Percentiles rank a stretch among this genome's conserved stretches.
Evolutionary conservation across 2,113 vertebrate species (phyloP).

Genomic region (Vulpes vulpes): DNA sequence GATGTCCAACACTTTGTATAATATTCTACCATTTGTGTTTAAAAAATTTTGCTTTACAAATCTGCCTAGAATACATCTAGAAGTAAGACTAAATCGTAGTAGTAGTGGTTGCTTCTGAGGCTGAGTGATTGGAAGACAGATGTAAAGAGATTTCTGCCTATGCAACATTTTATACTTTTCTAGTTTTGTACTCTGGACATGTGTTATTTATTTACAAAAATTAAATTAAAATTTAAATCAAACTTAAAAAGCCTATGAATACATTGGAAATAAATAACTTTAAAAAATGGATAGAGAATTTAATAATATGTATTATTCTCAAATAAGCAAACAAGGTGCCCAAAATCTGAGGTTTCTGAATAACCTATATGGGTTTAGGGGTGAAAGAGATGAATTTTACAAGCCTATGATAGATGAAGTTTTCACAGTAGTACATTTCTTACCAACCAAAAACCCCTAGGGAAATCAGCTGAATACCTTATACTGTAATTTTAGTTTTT

Average conservation of each 20-base stretch:
- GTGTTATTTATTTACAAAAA: constrained; percentile 35
- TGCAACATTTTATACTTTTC: not conserved
- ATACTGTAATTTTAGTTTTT: constrained; percentile 75
- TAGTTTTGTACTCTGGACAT: not conserved
- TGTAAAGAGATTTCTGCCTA: not conserved
- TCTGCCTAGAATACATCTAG: not conserved
- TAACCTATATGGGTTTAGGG: not conserved
- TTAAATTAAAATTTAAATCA: constrained; percentile 17
- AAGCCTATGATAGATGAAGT: constrained; percentile 57
- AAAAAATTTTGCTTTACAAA: not conserved
- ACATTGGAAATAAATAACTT: constrained; percentile 41
- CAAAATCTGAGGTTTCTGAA: constrained; percentile 34
- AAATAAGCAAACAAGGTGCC: constrained; percentile 59
- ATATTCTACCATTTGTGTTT: not conserved
- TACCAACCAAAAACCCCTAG: constrained; percentile 37
- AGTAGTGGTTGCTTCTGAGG: not conserved
- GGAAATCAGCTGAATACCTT: constrained; percentile 72
- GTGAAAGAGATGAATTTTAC: constrained; percentile 57
- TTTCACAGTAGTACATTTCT: constrained; percentile 72
- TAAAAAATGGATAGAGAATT: constrained; percentile 21
- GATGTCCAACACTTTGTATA: not conserved
- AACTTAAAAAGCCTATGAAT: constrained; percentile 2
- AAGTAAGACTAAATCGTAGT: not conserved
- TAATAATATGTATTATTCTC: constrained; percentile 16
- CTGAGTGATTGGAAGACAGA: not conserved